A percentile compares a stretch with the other conserved stretches of the same genome.
phyloP scores from a whole-genome alignment of 1,140 invertebrate genomes.

The Diachasmimorpha longicaudata region DNA sequence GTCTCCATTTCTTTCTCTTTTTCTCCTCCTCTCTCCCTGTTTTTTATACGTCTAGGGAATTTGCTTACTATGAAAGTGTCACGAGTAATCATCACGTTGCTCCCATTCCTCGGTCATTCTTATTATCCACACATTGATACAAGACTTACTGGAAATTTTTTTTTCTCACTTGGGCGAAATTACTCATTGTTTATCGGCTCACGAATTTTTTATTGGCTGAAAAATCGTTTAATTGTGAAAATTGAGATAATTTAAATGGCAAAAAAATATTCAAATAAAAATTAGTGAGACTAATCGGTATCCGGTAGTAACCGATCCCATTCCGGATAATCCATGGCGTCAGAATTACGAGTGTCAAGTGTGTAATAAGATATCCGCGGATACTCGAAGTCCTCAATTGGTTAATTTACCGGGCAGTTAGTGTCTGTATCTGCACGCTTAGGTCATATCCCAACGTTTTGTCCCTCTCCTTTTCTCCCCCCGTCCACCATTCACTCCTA shows the following conservation, averaged over 20 bases:
- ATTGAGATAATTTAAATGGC: too few species aligned
- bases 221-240: too few species aligned
- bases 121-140: neutral
- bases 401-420: constrained; percentile 63
- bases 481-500: neutral
- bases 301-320: neutral
- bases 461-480: constrained; percentile 17
- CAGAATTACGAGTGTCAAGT: constrained; percentile 47
- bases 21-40: constrained; percentile 25
- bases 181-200: too few species aligned
- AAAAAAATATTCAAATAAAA: too few species aligned
- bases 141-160: too few species aligned
- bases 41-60: constrained; percentile 51
- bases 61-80: constrained; percentile 42
- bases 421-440: constrained; percentile 57
- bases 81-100: constrained; percentile 10
- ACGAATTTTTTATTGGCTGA: too few species aligned
- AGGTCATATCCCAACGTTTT: constrained; percentile 57
- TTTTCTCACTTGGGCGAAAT: too few species aligned
- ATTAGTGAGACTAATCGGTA: neutral
- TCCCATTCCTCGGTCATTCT: neutral
- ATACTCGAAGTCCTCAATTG: constrained; percentile 65
- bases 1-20: neutral
- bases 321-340: neutral
- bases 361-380: constrained; percentile 65